These are phyloP conservation scores for Drosophila kuntzei DNA, from an alignment of 2,888 invertebrate genomes.

Conservation along the genomic window DNA sequence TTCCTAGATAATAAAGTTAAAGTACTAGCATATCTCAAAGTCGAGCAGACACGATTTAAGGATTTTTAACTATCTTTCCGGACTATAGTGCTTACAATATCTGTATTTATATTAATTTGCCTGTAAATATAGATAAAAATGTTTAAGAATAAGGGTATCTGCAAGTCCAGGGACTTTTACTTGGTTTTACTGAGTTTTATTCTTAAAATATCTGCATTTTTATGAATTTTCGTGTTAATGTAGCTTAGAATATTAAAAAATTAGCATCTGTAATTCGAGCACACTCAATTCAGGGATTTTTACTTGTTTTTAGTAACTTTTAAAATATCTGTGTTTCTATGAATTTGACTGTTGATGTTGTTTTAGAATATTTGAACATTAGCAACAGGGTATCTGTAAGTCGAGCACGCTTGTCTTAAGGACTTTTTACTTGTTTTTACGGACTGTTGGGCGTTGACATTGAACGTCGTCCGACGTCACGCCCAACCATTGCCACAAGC, in stretches of 20 bases:
- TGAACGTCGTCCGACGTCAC: conserved; percentile 51
- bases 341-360: neutral
- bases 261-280: neutral
- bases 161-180: too few relatives aligned
- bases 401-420: neutral
- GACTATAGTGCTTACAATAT: too few relatives aligned
- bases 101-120: too few relatives aligned
- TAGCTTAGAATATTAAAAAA: neutral
- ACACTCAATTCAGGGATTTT: too few relatives aligned
- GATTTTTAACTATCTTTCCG: too few relatives aligned
- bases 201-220: neutral
- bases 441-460: conserved; percentile 68
- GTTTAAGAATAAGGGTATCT: too few relatives aligned
- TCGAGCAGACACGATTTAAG: too few relatives aligned
- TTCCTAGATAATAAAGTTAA: too few relatives aligned
- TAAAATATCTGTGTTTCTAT: neutral
- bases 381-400: neutral
- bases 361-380: neutral
- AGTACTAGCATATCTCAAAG: too few relatives aligned
- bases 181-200: too few relatives aligned
- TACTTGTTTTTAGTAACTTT: neutral
- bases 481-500: conserved; percentile 35
- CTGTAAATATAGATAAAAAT: too few relatives aligned
- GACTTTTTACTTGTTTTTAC: neutral
- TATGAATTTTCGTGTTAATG: neutral